These are phyloP conservation scores for Himalopsyche kuldschensis DNA, from an alignment of 2,888 invertebrate species.

Conservation along the genomic window DNA sequence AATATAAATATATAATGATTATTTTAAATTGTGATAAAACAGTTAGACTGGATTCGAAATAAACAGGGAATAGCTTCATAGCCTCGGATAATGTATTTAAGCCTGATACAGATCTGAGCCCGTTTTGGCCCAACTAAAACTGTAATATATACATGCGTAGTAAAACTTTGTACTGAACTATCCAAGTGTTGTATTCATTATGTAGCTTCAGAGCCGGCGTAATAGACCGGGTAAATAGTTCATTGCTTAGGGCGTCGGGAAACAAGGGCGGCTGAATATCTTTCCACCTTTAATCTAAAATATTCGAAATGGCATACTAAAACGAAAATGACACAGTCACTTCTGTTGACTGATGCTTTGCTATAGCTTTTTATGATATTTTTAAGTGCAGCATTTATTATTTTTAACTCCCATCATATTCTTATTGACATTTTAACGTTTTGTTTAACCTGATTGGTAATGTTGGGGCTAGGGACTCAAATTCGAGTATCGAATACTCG, in stretches of 20 bases:
- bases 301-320: background rate
- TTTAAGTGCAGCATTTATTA: background rate
- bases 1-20: background rate
- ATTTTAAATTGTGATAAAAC: background rate
- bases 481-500: no score
- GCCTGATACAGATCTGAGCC: background rate
- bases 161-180: background rate
- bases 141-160: background rate
- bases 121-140: background rate
- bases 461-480: background rate
- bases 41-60: background rate
- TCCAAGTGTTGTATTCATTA: background rate
- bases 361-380: background rate
- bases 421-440: background rate
- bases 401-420: background rate
- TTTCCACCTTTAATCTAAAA: background rate
- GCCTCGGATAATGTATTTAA: background rate
- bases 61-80: background rate
- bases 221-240: background rate
- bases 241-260: background rate
- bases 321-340: background rate
- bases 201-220: background rate
- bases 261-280: background rate
- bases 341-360: background rate
- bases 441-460: background rate